Conservation (phyloP, 1,140 invertebrate species). For the Augochlora pura region DNA sequence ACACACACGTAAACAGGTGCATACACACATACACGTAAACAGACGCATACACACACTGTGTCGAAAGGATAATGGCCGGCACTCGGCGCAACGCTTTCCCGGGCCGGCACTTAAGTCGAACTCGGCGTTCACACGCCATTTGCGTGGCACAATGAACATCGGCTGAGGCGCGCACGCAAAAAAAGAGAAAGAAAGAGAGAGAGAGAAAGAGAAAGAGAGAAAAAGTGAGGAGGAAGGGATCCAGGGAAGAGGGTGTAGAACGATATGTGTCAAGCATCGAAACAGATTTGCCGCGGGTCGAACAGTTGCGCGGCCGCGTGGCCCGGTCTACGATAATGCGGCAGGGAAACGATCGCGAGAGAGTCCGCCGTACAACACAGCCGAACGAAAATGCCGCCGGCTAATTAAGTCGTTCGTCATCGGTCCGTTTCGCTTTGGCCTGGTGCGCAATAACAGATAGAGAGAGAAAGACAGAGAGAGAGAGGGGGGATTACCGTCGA, state of each 20-base stretch:
- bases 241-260: too few species aligned
- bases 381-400: neutral
- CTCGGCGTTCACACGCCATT: conserved; percentile 7
- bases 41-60: too few species aligned
- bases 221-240: too few species aligned
- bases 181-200: too few species aligned
- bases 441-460: neutral
- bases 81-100: too few species aligned
- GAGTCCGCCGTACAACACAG: too few species aligned
- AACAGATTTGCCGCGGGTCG: neutral
- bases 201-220: too few species aligned
- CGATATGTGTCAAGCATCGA: neutral
- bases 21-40: too few species aligned
- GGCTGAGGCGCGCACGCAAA: neutral
- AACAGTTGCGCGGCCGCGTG: neutral
- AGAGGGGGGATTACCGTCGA: too few species aligned
- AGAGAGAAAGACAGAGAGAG: too few species aligned
- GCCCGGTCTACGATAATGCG: neutral
- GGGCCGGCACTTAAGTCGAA: neutral
- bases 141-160: neutral
- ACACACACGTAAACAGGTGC: too few species aligned
- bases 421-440: conserved; percentile 32
- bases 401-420: conserved; percentile 14
- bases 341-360: neutral
- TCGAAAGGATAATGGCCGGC: too few species aligned